These are phyloP conservation scores for Argynnis bischoffii DNA, from an alignment of 2,888 invertebrate genomes.

Conservation along the genomic window DNA sequence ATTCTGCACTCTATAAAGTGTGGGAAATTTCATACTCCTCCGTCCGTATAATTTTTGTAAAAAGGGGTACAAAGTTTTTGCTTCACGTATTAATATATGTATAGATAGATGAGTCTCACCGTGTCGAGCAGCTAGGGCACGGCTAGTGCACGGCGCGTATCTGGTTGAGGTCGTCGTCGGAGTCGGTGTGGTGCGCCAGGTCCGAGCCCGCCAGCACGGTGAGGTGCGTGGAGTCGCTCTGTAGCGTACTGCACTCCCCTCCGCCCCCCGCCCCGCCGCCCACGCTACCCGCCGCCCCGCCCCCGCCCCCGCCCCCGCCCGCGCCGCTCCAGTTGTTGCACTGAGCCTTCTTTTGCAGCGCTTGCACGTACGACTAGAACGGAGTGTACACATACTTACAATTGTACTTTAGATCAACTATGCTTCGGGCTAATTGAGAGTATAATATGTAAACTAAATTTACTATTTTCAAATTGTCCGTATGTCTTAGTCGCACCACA, in stretches of 20 bases:
- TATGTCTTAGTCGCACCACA: too few relatives aligned
- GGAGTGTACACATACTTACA: neutral
- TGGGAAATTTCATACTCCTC: too few relatives aligned
- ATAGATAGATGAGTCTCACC: too few relatives aligned
- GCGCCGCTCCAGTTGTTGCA: conserved; percentile 77
- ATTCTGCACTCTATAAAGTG: too few relatives aligned
- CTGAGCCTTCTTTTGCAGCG: conserved; percentile 88
- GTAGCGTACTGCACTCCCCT: conserved; percentile 88
- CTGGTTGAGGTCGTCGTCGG: conserved; percentile 80
- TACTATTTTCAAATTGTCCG: too few relatives aligned
- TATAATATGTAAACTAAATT: too few relatives aligned
- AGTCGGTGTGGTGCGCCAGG: conserved; percentile 80
- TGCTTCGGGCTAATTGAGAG: too few relatives aligned
- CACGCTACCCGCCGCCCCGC: conserved; percentile 52
- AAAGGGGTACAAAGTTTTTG: too few relatives aligned
- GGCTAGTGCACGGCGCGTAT: conserved; percentile 59
- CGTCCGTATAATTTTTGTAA: too few relatives aligned
- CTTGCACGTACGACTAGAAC: conserved; percentile 89
- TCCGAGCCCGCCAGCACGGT: conserved; percentile 89
- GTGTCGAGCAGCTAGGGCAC: neutral
- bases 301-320: conserved; percentile 79
- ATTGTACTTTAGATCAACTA: too few relatives aligned
- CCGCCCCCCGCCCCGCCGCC: conserved; percentile 76
- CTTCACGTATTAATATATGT: too few relatives aligned
- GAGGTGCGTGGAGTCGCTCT: conserved; percentile 89